Conservation (phyloP, 2,113 vertebrate species). For the Athene noctua region DNA sequence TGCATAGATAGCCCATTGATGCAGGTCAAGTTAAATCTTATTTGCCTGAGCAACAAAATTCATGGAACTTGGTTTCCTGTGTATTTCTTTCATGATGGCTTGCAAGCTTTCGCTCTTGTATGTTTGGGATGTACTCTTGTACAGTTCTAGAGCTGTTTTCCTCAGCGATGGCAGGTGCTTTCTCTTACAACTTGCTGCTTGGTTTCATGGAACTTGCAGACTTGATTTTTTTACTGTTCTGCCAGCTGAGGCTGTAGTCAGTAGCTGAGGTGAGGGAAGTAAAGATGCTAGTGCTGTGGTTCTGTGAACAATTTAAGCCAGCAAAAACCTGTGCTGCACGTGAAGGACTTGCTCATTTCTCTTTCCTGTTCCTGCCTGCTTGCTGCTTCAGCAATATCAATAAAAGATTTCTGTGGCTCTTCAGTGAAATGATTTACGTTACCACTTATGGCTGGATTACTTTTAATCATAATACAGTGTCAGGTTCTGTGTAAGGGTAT, state of each 20-base stretch:
- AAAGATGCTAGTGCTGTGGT: neutral
- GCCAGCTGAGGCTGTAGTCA: neutral
- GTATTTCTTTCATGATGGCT: neutral
- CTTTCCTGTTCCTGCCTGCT: neutral
- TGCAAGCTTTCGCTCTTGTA: neutral
- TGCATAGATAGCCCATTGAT: neutral
- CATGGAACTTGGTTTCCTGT: neutral
- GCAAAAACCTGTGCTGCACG: neutral
- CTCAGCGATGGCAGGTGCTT: neutral
- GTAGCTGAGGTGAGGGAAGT: neutral
- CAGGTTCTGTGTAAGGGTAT: neutral
- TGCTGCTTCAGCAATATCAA: neutral
- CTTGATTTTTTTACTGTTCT: neutral
- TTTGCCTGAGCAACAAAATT: neutral
- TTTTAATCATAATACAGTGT: neutral
- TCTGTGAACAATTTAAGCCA: neutral
- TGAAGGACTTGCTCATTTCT: neutral
- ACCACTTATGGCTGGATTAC: neutral
- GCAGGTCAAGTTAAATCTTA: neutral
- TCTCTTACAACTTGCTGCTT: neutral
- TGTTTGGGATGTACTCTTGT: neutral
- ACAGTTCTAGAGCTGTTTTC: neutral
- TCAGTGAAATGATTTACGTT: neutral
- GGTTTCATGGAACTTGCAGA: neutral
- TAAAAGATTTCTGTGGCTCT: neutral